Evolutionary conservation across 2,113 vertebrate species (phyloP).

Genomic region (Sebastes schlegelii): DNA sequence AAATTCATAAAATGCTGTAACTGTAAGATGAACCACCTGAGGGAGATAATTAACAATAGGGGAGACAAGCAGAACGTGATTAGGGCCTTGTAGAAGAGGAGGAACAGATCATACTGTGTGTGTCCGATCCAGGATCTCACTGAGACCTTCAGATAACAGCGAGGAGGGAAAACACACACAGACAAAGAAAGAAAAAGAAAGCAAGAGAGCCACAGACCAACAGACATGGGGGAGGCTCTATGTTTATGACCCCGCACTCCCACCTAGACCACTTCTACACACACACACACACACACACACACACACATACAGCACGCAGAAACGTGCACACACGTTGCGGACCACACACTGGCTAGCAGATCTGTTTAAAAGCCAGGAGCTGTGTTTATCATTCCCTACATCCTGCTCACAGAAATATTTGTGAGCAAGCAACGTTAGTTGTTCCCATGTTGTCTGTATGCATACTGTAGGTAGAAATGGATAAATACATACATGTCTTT

Average conservation of each 20-base stretch:
- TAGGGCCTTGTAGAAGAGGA: slow-evolving; percentile 3
- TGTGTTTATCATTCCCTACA: slow-evolving; percentile 82
- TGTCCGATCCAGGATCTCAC: slow-evolving; percentile 45
- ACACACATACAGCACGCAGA: slow-evolving; percentile 7
- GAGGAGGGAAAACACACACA: slow-evolving; percentile 38
- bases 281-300: slow-evolving; percentile 33
- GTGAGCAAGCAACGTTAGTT: slow-evolving; percentile 54
- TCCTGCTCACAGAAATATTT: slow-evolving; percentile 83
- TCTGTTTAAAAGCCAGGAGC: slow-evolving; percentile 85
- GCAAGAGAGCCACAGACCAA: slow-evolving; percentile 43
- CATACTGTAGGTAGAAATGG: not conserved
- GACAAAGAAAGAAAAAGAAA: slow-evolving; percentile 27
- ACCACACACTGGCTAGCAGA: slow-evolving; percentile 83
- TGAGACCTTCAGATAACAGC: slow-evolving; percentile 54
- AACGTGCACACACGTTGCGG: slow-evolving; percentile 36
- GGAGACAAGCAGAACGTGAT: slow-evolving; percentile 23
- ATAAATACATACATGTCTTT: not conserved
- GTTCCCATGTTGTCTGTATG: slow-evolving; percentile 34
- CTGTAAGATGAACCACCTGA: slow-evolving; percentile 59
- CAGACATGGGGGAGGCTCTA: slow-evolving; percentile 71
- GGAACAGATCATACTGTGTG: slow-evolving; percentile 61
- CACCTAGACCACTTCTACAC: slow-evolving; percentile 42
- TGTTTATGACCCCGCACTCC: slow-evolving; percentile 74
- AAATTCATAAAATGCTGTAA: not conserved
- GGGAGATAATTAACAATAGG: slow-evolving; percentile 25